Base-by-base conservation (phyloP, 1,140 invertebrate genomes). In the Eupristina koningsbergeri region DNA sequence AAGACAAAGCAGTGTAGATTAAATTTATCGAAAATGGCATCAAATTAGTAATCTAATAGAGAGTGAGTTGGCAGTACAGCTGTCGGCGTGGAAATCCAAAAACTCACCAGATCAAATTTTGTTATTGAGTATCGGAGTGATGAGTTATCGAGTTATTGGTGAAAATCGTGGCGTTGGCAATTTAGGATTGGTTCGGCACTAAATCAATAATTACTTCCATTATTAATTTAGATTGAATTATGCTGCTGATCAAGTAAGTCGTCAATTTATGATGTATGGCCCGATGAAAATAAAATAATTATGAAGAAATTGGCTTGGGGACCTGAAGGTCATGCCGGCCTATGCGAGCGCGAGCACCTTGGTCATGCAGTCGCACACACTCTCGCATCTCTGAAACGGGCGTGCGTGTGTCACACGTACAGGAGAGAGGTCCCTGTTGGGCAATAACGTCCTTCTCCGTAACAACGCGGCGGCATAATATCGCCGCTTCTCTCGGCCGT, bases 401-500 rank as follows among this genome's bases (percentile, higher is more conserved):
- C 26, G 80, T 22, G 26, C 31, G 29, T 74, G 31, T 63, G 17
- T 17, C n/a, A 36, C 7, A 17, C 8, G 45, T 13, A 26, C 26
- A 53, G 85, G 85, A 87, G 87, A 84, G 85, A 87, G 87, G 88
- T 92, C 91, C 91, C 91, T 86, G 87, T 90, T 91, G 91, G 91
- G 86, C 89, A 92, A 92, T 92, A 92, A 91, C 89, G 89, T 86
- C 90, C 88, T 91, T 88, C 90, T 90, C 89, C 85, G 86, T 89
- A 89, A 90, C 88, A 89, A 89, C 91, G 90, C 89, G 85, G 89
- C 87, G 90, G 89, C 92, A 91, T 92, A 91, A 91, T 88, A 87
- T 85, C 85, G 88, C 89, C 89, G 89, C 89, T 90, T 91, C 91
- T 90, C 91, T 86, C 87, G n/a, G 31, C 34, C 31, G 86, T 91